Evolutionary conservation across 2,797 vertebrate species (phyloP).

Genomic region (Emydoidea blandingii): DNA sequence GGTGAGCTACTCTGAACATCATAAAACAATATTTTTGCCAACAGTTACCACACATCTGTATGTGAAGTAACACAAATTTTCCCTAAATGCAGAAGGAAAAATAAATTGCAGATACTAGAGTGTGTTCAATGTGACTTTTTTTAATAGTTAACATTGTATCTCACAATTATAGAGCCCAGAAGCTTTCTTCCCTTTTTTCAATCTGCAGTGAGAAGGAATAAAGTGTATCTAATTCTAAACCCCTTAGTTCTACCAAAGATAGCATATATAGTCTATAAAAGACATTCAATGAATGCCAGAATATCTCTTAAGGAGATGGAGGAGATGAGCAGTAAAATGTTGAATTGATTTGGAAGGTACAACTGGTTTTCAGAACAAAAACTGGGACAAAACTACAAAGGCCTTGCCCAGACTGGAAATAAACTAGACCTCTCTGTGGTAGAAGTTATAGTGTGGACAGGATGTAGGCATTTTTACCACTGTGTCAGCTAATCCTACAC

Average conservation of each 20-base stretch:
- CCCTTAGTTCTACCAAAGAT: not conserved
- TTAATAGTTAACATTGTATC: rapidly evolving
- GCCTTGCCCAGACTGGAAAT: not conserved
- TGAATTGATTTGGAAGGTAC: not conserved
- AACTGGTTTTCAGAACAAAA: not conserved
- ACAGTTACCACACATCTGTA: not conserved
- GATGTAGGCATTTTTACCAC: not conserved
- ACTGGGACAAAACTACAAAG: not conserved
- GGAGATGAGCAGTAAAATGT: not conserved
- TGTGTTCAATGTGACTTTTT: not conserved
- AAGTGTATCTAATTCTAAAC: not conserved
- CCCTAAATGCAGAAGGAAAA: not conserved
- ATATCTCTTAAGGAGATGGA: not conserved
- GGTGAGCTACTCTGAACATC: not conserved
- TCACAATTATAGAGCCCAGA: not conserved
- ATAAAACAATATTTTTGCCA: not conserved
- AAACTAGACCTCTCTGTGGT: not conserved
- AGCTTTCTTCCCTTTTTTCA: not conserved
- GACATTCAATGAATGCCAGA: not conserved
- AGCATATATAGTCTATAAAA: not conserved
- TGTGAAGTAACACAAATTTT: not conserved
- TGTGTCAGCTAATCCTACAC: not conserved
- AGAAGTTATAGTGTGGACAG: not conserved
- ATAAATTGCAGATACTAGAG: not conserved
- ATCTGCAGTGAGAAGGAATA: not conserved